phyloP scores from a whole-genome alignment of 2,113 vertebrate species.

The Tragelaphus imberbis region DNA sequence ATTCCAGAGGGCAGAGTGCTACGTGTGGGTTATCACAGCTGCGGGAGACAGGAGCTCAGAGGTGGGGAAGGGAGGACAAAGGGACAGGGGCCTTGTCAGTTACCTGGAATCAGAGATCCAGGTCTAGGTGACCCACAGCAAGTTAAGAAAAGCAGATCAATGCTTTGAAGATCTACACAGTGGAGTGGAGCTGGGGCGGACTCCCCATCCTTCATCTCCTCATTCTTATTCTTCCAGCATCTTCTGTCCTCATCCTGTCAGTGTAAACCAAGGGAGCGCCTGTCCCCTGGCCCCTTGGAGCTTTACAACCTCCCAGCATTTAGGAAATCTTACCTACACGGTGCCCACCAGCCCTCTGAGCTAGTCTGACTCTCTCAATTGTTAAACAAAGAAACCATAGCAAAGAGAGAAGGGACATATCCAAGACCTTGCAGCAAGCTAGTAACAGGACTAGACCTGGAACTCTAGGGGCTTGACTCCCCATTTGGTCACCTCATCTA shows the following conservation, averaged over 20 bases:
- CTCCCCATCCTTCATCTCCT: neutral
- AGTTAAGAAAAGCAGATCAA: neutral
- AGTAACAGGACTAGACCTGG: neutral
- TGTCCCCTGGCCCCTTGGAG: neutral
- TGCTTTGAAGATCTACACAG: neutral
- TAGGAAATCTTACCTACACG: neutral
- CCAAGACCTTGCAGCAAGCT: neutral
- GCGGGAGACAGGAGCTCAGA: conserved; percentile 47
- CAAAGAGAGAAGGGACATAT: neutral
- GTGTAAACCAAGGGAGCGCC: neutral
- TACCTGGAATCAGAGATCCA: neutral
- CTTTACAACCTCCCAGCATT: neutral
- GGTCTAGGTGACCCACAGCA: neutral
- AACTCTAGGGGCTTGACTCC: neutral
- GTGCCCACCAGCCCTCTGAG: neutral
- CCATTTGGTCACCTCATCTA: neutral
- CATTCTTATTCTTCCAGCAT: neutral
- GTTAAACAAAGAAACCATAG: neutral
- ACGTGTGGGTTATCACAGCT: conserved; percentile 80
- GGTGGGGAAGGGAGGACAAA: conserved; percentile 50
- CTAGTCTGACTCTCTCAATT: neutral
- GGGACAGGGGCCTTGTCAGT: conserved; percentile 14
- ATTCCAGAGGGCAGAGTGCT: conserved; percentile 77
- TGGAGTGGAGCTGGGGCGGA: neutral
- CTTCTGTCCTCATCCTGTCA: neutral